A percentile compares a stretch with the other conserved stretches of the same genome.
Evolutionary conservation across 2,113 vertebrate species (phyloP).

Genomic region (Hemichromis elongatus): DNA sequence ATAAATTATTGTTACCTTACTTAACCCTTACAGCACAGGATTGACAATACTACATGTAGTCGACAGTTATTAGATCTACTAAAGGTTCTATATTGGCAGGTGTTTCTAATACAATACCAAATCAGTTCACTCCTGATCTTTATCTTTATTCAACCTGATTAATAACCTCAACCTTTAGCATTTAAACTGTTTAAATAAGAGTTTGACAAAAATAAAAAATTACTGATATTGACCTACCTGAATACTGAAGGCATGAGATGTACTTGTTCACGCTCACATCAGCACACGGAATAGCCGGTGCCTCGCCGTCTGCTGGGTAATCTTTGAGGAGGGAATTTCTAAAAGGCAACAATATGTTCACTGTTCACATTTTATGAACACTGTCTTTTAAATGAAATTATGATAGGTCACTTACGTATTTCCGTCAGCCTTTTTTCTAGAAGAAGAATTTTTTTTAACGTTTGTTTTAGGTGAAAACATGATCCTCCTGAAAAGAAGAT

Average conservation of each 20-base stretch:
- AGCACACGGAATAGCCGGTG: conserved; percentile 56
- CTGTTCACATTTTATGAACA: background rate
- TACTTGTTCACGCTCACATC: conserved; percentile 53
- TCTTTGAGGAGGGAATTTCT: conserved; percentile 69
- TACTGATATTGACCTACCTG: conserved; percentile 66
- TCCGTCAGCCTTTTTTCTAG: conserved; percentile 27
- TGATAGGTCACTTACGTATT: conserved; percentile 57
- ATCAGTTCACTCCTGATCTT: background rate
- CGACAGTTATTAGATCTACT: background rate
- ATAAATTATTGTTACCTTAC: background rate
- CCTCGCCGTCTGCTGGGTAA: conserved; percentile 65
- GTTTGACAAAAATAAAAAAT: background rate
- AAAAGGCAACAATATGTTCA: background rate
- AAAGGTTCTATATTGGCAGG: background rate
- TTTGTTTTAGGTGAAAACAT: conserved; percentile 81
- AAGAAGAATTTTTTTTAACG: conserved; percentile 45
- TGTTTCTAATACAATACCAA: background rate
- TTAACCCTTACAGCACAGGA: background rate
- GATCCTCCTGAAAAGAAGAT: conserved; percentile 60
- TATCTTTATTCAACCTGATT: background rate
- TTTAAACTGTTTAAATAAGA: background rate
- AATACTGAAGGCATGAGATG: conserved; percentile 75
- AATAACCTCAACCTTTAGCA: background rate
- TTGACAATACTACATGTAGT: background rate
- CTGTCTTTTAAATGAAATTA: background rate